These are phyloP conservation scores for Coracopsis vasa DNA, from an alignment of 2,113 vertebrate genomes.

Conservation along the genomic window DNA sequence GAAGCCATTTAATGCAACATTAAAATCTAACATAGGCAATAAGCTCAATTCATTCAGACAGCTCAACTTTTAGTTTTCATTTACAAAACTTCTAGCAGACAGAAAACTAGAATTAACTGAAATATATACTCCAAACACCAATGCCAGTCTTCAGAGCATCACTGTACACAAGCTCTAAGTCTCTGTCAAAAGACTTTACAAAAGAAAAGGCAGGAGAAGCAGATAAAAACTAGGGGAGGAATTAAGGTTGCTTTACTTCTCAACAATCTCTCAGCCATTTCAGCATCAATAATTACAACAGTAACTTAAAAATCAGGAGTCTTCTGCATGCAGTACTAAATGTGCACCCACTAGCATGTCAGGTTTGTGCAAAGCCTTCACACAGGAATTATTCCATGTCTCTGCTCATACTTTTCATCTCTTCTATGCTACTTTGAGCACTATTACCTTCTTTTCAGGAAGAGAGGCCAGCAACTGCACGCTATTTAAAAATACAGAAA, in stretches of 20 bases:
- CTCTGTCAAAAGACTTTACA: background rate
- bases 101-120: background rate
- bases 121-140: background rate
- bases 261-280: background rate
- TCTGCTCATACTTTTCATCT: background rate
- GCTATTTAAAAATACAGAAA: background rate
- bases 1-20: background rate
- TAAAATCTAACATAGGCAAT: background rate
- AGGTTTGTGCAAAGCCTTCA: background rate
- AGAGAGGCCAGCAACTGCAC: background rate
- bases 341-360: accelerated
- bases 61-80: background rate
- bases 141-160: background rate
- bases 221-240: background rate
- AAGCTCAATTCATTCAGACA: background rate
- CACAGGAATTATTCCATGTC: background rate
- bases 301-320: background rate
- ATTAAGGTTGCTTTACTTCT: background rate
- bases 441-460: background rate
- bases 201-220: background rate
- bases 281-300: background rate
- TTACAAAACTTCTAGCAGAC: background rate
- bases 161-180: background rate
- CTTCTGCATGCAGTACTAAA: background rate
- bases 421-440: background rate